phyloP scores from a whole-genome alignment of 2,888 invertebrate genomes.

The Teleiodes luculella region DNA sequence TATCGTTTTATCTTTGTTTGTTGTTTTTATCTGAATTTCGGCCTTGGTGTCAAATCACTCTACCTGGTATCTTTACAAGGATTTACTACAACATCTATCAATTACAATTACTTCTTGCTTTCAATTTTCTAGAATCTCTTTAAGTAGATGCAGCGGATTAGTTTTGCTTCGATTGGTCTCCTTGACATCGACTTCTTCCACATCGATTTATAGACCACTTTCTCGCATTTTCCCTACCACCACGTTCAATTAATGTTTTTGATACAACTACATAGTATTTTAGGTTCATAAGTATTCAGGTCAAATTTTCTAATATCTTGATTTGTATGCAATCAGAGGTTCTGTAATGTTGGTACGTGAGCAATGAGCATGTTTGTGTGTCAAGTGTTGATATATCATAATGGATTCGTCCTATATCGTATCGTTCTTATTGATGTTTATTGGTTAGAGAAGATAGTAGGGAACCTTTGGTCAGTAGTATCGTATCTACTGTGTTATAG shows the following conservation, averaged over 20 bases:
- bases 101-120: conserved; percentile 11
- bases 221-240: conserved; percentile 35
- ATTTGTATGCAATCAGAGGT: conserved; percentile 49
- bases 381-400: conserved; percentile 43
- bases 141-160: conserved; percentile 11
- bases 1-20: conserved; percentile 50
- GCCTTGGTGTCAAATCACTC: conserved; percentile 40
- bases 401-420: conserved; percentile 47
- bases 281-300: conserved; percentile 40
- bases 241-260: conserved; percentile 36
- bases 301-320: conserved; percentile 38
- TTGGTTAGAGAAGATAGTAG: conserved; percentile 26
- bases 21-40: conserved; percentile 20
- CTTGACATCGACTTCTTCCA: neutral
- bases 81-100: no score
- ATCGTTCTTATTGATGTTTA: conserved; percentile 46
- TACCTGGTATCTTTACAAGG: neutral
- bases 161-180: conserved; percentile 7
- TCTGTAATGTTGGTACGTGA: conserved; percentile 23
- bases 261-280: conserved; percentile 30
- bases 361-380: conserved; percentile 40
- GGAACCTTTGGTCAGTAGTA: neutral
- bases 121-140: conserved; percentile 4
- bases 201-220: neutral
- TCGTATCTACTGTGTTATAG: conserved; percentile 5